Evolutionary conservation across 23 tunicate genomes (phyloP).

Genomic region (Clavelina lepadiformis): DNA sequence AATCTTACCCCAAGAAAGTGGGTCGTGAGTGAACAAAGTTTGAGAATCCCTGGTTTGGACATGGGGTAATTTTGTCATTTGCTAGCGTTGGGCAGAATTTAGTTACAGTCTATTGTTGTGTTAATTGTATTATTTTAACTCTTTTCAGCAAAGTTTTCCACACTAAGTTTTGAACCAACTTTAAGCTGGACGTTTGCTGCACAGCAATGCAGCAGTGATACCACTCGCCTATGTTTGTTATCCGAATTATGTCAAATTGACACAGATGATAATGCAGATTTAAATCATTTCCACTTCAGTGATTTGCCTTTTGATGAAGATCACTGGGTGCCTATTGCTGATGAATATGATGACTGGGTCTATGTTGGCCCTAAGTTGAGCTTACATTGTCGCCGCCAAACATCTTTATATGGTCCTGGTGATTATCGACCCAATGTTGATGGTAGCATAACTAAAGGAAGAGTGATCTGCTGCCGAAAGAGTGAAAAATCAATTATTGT

Average conservation of each 20-base stretch:
- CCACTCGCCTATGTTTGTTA: neutral
- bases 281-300: neutral
- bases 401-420: conserved; percentile 19
- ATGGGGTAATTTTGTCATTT: no score
- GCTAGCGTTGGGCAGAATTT: no score
- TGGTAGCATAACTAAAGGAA: neutral
- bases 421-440: neutral
- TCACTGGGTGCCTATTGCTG: conserved; percentile 39
- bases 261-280: neutral
- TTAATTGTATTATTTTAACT: no score
- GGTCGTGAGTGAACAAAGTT: no score
- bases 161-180: neutral
- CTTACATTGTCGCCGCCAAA: conserved; percentile 22
- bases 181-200: conserved; percentile 4
- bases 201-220: neutral
- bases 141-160: conserved; percentile 15
- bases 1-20: no score
- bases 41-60: no score
- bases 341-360: conserved; percentile 62
- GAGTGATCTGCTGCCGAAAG: conserved; percentile 16
- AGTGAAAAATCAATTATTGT: conserved; percentile 1
- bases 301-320: neutral
- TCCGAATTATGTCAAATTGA: conserved; percentile 9
- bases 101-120: no score
- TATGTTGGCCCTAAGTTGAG: conserved; percentile 19